Evolutionary conservation across 2,113 vertebrate genomes (phyloP), one percentile per base, ranked within the genome.

Genomic region (Perca schrenkii): DNA sequence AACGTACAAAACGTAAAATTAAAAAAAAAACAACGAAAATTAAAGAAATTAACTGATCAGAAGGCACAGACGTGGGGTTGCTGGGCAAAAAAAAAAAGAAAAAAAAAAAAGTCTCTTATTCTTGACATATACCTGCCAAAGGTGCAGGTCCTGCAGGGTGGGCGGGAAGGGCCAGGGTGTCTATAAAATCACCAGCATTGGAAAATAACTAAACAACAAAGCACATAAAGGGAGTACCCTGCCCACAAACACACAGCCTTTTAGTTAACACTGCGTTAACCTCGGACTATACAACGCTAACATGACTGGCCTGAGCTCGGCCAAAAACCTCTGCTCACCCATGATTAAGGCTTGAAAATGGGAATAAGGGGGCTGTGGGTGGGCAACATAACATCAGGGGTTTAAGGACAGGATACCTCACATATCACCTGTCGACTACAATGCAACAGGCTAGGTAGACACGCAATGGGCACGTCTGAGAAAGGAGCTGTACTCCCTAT

Each of bases 21-120:
- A 62, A 80, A 70, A 56, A 67, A 54, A 58, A 80, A 85, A 72
- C 2, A 43, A 43, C 40, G 8, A 77, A 69, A 66, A 84, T 83
- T 65, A 74, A 54, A 67, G 89, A 89, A 62, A 80, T 70, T 61
- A 91, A 91, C 64, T 86, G 76, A 92, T 94, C 88, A 90, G 89
- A 94, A 94, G 94, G 93, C 94, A 94, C 93, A 90, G 89, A 90
- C 76, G 88, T 91, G 89, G 88, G 89, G 78, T 61, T 86, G 79
- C 79, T 86, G 87, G 87, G 88, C 57, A 64, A 83, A 87, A 73
- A 79, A 74, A 82, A 84, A 67, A 78, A 68, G 74, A 83, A 69
- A 36, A 77, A 70, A 81, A 87, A 69, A 79, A 84, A 22, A 15
- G 60, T 84, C 72, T 88, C 56, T 86, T 80, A 52, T 83, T 90